A percentile compares a stretch with the other conserved stretches of the same genome.
Evolutionary conservation across 1,140 invertebrate species (phyloP).

Genomic region (Hycleus phaleratus): DNA sequence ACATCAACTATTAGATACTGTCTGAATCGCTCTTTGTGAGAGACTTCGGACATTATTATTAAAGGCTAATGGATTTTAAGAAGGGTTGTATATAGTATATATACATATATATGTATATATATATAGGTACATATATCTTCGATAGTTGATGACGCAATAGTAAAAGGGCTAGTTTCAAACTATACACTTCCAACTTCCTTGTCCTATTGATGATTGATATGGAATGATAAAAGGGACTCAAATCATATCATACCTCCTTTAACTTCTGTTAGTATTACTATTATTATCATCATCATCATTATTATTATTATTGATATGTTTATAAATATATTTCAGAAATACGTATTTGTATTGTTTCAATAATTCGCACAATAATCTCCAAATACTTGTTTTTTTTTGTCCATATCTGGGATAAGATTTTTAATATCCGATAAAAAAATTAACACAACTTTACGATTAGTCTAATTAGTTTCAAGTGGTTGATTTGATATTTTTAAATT

Average conservation of each 20-base stretch:
- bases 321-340: too few relatives aligned
- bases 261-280: too few relatives aligned
- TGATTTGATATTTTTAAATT: too few relatives aligned
- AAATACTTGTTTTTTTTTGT: too few relatives aligned
- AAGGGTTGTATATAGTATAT: conserved; percentile 30
- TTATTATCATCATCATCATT: too few relatives aligned
- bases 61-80: conserved; percentile 41
- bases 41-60: conserved; percentile 42
- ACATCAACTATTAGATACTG: conserved; percentile 35
- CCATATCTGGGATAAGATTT: too few relatives aligned
- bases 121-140: conserved; percentile 15
- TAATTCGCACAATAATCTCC: too few relatives aligned
- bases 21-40: conserved; percentile 38
- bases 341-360: too few relatives aligned
- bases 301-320: too few relatives aligned
- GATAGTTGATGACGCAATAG: conserved; percentile 17
- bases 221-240: conserved; percentile 8
- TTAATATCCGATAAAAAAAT: conserved; percentile 1
- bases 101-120: too few relatives aligned
- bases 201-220: conserved; percentile 9
- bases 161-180: conserved; percentile 15
- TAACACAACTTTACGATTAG: conserved; percentile 12
- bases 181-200: conserved; percentile 10
- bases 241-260: too few relatives aligned
- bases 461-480: background rate